Conservation (phyloP, 2,888 invertebrate genomes). For the Brachyopa scutellaris region DNA sequence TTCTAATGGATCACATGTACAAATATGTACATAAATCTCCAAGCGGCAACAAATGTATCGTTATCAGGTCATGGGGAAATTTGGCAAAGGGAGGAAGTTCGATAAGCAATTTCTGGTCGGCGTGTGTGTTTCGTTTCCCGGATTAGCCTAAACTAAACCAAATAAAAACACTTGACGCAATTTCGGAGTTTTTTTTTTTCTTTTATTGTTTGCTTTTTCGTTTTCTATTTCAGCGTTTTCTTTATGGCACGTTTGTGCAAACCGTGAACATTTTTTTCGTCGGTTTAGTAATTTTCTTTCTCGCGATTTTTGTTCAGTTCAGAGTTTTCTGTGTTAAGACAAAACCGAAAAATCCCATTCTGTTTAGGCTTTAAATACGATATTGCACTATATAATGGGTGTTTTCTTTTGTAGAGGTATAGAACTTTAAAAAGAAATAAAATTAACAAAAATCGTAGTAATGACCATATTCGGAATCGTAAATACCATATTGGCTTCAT, state of each 20-base stretch:
- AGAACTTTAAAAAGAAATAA: too few species aligned
- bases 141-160: not conserved
- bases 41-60: not conserved
- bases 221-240: not conserved
- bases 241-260: slow-evolving; percentile 6
- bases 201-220: not conserved
- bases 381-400: too few species aligned
- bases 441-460: too few species aligned
- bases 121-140: not conserved
- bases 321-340: not conserved
- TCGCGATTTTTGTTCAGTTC: not conserved
- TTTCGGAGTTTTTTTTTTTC: not conserved
- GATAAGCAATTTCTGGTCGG: slow-evolving; percentile 4
- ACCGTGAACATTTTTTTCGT: not conserved
- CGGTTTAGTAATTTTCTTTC: not conserved
- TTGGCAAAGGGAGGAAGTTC: not conserved
- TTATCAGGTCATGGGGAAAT: too few species aligned
- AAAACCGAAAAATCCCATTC: not conserved
- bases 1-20: slow-evolving; percentile 2
- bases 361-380: too few species aligned
- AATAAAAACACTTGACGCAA: not conserved
- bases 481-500: too few species aligned
- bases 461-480: too few species aligned
- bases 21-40: not conserved
- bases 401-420: too few species aligned